Evolutionary conservation across 2,888 invertebrate species (phyloP).

Genomic region (Melinaea menophilus): DNA sequence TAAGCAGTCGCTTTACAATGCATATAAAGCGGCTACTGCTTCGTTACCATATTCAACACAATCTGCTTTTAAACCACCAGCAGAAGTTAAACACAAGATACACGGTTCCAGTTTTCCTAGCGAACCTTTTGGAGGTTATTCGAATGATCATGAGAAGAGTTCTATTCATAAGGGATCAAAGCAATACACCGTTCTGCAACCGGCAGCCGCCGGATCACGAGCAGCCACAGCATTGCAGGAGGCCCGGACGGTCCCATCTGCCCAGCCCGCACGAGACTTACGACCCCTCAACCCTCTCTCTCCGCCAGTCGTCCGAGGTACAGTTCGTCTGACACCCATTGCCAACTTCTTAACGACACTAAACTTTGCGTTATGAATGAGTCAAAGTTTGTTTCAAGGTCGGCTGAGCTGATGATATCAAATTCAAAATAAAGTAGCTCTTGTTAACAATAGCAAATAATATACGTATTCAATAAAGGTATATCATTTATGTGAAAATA

Average conservation of each 20-base stretch:
- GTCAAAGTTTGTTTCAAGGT: slow-evolving; percentile 74
- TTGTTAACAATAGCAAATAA: not conserved
- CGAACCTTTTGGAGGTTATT: slow-evolving; percentile 87
- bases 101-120: slow-evolving; percentile 72
- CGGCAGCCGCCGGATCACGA: slow-evolving; percentile 87
- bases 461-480: not conserved
- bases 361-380: slow-evolving; percentile 66
- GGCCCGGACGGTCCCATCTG: slow-evolving; percentile 75
- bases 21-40: slow-evolving; percentile 75
- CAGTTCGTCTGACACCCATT: slow-evolving; percentile 54
- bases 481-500: not conserved
- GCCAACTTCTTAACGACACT: slow-evolving; percentile 71
- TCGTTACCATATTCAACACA: slow-evolving; percentile 83
- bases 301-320: slow-evolving; percentile 88
- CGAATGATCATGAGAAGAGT: slow-evolving; percentile 72
- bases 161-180: slow-evolving; percentile 77
- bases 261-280: slow-evolving; percentile 72
- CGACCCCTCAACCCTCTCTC: slow-evolving; percentile 79
- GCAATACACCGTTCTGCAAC: slow-evolving; percentile 92
- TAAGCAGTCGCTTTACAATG: slow-evolving; percentile 76
- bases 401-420: slow-evolving; percentile 32
- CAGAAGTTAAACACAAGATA: slow-evolving; percentile 79
- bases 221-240: slow-evolving; percentile 90
- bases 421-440: not conserved
- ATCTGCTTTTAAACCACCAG: slow-evolving; percentile 89